Conservation (phyloP, 2,113 vertebrate species). For the Rhadina sibilatrix region DNA sequence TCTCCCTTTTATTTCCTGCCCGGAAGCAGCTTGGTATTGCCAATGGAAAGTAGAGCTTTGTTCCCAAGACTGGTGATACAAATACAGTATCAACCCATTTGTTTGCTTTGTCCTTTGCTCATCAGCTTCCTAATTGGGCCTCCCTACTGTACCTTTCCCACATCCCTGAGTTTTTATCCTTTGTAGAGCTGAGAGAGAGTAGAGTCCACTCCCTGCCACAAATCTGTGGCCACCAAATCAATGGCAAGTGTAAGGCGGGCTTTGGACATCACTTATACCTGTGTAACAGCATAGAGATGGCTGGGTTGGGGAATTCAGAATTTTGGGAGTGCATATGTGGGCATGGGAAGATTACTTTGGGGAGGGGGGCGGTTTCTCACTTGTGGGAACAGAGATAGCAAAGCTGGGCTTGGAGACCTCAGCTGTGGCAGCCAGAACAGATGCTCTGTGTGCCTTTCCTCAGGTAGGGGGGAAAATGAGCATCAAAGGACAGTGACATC, state of each 20-base stretch:
- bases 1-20: accelerated
- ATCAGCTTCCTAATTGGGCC: not conserved
- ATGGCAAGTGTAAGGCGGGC: not conserved
- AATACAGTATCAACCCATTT: not conserved
- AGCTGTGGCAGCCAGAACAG: not conserved
- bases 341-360: accelerated
- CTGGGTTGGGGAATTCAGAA: not conserved
- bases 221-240: accelerated
- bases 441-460: not conserved
- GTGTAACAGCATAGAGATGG: accelerated
- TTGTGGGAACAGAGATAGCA: accelerated
- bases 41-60: not conserved
- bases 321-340: not conserved
- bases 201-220: not conserved
- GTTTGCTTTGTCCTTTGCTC: not conserved
- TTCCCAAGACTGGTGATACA: not conserved
- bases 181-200: not conserved
- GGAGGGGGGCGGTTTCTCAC: not conserved
- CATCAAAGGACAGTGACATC: not conserved
- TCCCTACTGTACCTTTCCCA: not conserved
- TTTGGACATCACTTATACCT: accelerated
- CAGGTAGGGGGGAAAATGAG: accelerated
- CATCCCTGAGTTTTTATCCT: not conserved
- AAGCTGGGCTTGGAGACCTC: not conserved
- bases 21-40: not conserved